Conservation (phyloP, 2,888 invertebrate species). For the Trissoscelio sp. region DNA sequence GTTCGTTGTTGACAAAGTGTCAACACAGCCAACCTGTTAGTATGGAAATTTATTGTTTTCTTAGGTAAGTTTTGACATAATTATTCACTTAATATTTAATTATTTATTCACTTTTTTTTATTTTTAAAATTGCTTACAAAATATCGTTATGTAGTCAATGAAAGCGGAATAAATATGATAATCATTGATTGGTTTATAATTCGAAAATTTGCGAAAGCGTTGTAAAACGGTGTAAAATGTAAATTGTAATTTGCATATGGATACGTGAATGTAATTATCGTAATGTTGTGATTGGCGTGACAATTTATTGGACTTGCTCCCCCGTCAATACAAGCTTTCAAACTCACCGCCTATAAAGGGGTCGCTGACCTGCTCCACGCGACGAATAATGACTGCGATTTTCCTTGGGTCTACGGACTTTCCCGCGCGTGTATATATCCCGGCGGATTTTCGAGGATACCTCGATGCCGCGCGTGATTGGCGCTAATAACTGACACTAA, state of each 20-base stretch:
- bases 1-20: no score
- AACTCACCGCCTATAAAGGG: conserved; percentile 60
- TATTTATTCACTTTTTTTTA: no score
- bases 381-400: conserved; percentile 60
- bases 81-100: no score
- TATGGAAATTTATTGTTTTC: no score
- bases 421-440: conserved; percentile 28
- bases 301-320: conserved; percentile 52
- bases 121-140: no score
- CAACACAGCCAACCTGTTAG: no score
- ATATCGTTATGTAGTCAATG: no score
- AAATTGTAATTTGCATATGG: conserved; percentile 39
- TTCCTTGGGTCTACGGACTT: conserved; percentile 56
- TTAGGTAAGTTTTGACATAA: no score
- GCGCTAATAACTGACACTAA: conserved; percentile 24
- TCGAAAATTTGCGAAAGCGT: conserved; percentile 3
- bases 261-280: conserved; percentile 47
- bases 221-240: conserved; percentile 43
- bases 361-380: conserved; percentile 56
- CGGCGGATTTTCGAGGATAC: conserved; percentile 43
- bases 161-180: no score
- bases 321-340: conserved; percentile 58
- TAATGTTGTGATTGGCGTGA: conserved; percentile 57
- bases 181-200: conserved; percentile 26
- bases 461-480: conserved; percentile 14